Conservation (phyloP, 2,888 invertebrate genomes). For the Cephus spinipes region DNA sequence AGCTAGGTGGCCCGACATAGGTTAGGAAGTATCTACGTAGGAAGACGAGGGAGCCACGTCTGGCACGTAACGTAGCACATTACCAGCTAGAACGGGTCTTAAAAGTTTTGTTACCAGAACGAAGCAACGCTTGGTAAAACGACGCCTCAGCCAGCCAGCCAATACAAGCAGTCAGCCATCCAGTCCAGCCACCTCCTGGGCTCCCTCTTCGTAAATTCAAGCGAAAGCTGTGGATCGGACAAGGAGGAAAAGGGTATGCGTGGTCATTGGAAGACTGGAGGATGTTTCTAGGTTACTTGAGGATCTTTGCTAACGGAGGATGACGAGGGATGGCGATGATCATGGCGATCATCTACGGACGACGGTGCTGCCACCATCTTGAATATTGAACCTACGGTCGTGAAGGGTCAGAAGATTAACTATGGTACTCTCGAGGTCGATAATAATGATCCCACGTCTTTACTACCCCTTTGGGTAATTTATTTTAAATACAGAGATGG, state of each 20-base stretch:
- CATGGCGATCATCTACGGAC: background rate
- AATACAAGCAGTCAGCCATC: background rate
- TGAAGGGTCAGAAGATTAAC: background rate
- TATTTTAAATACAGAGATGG: background rate
- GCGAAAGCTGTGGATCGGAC: background rate
- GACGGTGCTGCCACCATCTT: background rate
- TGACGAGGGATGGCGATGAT: background rate
- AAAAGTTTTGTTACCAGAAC: background rate
- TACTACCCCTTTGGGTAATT: background rate
- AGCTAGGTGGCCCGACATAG: background rate
- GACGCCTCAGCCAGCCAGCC: background rate
- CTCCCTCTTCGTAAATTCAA: background rate
- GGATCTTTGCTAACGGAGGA: background rate
- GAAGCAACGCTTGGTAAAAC: background rate
- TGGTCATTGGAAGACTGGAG: background rate
- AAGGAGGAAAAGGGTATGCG: background rate
- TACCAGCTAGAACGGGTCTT: background rate
- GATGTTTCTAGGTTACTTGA: background rate
- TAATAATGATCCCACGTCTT: background rate
- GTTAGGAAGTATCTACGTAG: background rate
- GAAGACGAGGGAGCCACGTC: background rate
- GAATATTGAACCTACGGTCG: background rate
- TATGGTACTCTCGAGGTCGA: background rate
- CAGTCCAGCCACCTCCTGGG: background rate
- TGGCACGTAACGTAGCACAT: background rate